Base-by-base conservation (phyloP, 2,113 vertebrate genomes). In the Ursus arctos region DNA sequence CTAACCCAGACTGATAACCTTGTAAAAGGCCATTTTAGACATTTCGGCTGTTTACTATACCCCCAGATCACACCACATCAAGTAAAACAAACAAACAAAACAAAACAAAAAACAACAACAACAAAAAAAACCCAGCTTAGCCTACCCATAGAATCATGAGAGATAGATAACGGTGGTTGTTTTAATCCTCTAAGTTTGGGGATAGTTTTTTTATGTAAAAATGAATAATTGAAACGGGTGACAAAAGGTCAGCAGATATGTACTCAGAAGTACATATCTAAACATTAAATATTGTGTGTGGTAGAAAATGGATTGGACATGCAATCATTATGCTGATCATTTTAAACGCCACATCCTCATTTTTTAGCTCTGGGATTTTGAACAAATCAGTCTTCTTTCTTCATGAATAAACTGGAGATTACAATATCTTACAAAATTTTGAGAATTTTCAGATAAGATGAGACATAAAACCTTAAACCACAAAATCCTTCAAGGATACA, bases 341-440 rank as follows among this genome's bases (percentile, higher is more conserved):
- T 74, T 86, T 83, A 87, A 79, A 24, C 3, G 49, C 26, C 15
- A 92, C 16, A 84, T 91, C 11, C 2, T 80, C 4, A 81, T 92
- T 82, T 94, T 3, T 55, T 90, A 57, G 40, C 28, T 91, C 26
- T 85, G 28, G 14, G 12, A 63, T 88, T 96, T 91, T 51, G 13
- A 81, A 88, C 7, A 51, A 81, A 72, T 53, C 13, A n/a, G 3
- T 71, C 21, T 85, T 53, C 95, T 65, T 93, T 94, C 33, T 47
- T 97, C 11, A 47, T 19, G 28, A 93, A 79, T 59, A 88, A 77
- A 88, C 14, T 71, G 9, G 55, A 55, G 28, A 77, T 79, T 88
- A 67, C 0, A 74, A 10, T 89, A 77, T 9, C 10, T 90, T 65
- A 31, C 4, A 63, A 79, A 77, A 92, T 47, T n/a, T 36, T 36